Evolutionary conservation across 2,797 vertebrate species (phyloP).

Genomic region (Buceros bicornis): DNA sequence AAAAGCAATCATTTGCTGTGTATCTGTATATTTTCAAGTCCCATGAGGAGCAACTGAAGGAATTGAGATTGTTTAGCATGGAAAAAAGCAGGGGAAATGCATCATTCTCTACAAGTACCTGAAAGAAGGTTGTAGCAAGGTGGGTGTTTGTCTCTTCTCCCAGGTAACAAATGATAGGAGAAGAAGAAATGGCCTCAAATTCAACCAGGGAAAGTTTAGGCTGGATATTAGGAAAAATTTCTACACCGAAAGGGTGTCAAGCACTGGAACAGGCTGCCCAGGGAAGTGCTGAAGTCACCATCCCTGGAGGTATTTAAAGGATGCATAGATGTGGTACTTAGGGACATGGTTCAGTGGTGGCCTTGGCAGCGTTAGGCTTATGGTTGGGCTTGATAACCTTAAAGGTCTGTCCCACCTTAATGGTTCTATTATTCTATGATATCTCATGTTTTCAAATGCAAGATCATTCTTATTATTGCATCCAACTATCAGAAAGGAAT

Average conservation of each 20-base stretch:
- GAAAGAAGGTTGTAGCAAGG: background rate
- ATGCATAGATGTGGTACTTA: background rate
- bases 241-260: background rate
- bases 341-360: background rate
- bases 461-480: background rate
- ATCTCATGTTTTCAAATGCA: background rate
- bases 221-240: background rate
- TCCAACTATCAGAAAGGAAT: background rate
- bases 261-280: background rate
- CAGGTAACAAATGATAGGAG: background rate
- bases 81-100: background rate
- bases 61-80: background rate
- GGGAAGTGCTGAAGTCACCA: background rate
- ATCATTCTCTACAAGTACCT: fast-evolving
- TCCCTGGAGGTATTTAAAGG: background rate
- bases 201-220: background rate
- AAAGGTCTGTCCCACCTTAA: background rate
- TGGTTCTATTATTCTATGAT: background rate
- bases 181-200: background rate
- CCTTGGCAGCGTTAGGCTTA: background rate
- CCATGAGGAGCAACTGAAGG: background rate
- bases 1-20: background rate
- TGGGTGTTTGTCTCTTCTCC: background rate
- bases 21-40: background rate
- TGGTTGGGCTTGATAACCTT: background rate